Conservation (phyloP, 2,113 vertebrate genomes). For the Acanthochromis polyacanthus region DNA sequence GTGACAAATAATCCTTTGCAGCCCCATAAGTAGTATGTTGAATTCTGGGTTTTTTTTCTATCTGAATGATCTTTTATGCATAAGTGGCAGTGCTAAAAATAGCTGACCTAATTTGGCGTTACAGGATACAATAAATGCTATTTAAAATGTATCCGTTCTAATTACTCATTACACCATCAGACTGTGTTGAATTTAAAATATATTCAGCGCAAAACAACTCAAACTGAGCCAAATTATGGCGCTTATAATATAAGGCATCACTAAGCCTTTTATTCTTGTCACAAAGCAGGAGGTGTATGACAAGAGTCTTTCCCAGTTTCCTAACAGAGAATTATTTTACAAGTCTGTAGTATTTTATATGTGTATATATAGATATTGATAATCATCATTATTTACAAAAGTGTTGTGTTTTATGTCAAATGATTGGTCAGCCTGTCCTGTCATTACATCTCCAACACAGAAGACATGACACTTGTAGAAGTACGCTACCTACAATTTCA, state of each 20-base stretch:
- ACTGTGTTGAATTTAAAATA: constrained; percentile 24
- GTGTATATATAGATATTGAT: neutral
- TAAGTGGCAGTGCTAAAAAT: constrained; percentile 71
- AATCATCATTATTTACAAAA: neutral
- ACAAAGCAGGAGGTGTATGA: constrained; percentile 14
- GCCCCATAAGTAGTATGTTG: neutral
- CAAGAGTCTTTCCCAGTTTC: neutral
- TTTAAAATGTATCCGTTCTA: constrained; percentile 66
- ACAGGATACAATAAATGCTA: constrained; percentile 63
- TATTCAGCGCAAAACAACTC: neutral
- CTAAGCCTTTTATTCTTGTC: neutral
- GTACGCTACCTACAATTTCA: no score
- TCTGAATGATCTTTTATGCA: constrained; percentile 71
- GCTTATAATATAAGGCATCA: neutral
- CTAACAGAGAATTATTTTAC: neutral
- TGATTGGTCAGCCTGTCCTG: neutral
- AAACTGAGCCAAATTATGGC: neutral
- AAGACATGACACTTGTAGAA: constrained; percentile 13
- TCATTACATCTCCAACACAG: constrained; percentile 25
- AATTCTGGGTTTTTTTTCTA: constrained; percentile 9
- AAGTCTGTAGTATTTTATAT: no score
- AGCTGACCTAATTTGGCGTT: constrained; percentile 74
- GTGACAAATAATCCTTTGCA: neutral
- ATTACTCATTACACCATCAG: constrained; percentile 29
- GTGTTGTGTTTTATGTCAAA: neutral